These are phyloP conservation scores for Aurelia aurita complex sp. Pacific DNA, from an alignment of 30 jellyfish, hydroid and myxozoan species.

Conservation along the genomic window DNA sequence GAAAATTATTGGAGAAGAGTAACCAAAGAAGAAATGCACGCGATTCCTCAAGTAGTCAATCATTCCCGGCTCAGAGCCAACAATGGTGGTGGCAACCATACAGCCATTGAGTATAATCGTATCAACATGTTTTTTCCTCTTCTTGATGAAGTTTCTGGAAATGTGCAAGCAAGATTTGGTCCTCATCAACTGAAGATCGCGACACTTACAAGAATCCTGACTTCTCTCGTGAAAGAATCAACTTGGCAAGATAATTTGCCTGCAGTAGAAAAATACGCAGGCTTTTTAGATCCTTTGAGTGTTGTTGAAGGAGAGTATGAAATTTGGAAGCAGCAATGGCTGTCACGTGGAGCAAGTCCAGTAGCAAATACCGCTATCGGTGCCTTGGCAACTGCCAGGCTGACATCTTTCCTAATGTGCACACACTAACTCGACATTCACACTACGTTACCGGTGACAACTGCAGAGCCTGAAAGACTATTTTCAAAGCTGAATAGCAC, in stretches of 20 bases:
- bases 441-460: constrained; percentile 3
- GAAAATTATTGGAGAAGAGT: not conserved
- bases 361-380: not conserved
- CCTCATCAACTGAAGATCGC: no score
- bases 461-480: not conserved
- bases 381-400: constrained; percentile 1
- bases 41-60: constrained; percentile 17
- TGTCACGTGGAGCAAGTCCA: no score
- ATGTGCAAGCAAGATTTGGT: no score
- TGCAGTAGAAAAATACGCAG: not conserved
- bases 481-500: no score
- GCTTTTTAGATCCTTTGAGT: not conserved
- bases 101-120: no score
- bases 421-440: not conserved
- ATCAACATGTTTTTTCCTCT: no score
- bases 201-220: not conserved
- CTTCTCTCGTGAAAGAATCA: not conserved
- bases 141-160: no score
- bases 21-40: not conserved
- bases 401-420: not conserved
- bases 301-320: no score
- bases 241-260: not conserved
- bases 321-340: not conserved
- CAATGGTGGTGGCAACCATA: no score
- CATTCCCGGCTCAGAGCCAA: not conserved